Evolutionary conservation across 2,797 vertebrate genomes (phyloP), one percentile per base, ranked within the genome.

Genomic region (Hybognathus amarus): DNA sequence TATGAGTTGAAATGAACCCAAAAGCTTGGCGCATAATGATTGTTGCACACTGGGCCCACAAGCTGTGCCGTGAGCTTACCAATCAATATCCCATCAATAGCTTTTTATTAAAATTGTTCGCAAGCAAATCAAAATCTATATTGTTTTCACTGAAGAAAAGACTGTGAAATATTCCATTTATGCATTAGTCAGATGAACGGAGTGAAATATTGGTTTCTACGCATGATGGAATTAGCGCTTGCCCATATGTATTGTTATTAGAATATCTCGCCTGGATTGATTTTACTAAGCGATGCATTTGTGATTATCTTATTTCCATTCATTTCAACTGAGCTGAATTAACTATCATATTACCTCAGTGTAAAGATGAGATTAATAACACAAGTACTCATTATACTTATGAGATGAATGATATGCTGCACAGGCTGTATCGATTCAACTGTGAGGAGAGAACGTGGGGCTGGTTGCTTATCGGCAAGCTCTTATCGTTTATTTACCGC

Each of bases 91-190:
- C 90, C 90, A 95, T 96, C 95, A 89, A 96, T 95, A 93, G 89
- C 93, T 95, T 95, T 95, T 95, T 95, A 95, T 95, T 96, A 95
- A 95, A 95, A 95, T 94, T 93, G 93, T 95, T 95, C 93, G 93
- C 91, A 87, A 93, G 93, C 93, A 93, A 93, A 95, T 94, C 93
- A 94, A 95, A 94, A 96, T 95, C 94, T 92, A 95, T 96, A 94
- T 91, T 93, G 93, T 94, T 94, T 93, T 94, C 91, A 91, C 92
- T 83, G 79, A 82, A 88, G 82, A 85, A 82, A 86, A 89, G 70
- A 66, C 76, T 91, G 92, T 92, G 92, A 93, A 93, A 93, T 91
- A 90, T 89, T 93, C 92, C 93, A 90, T 94, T 89, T 91, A 90
- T 94, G 85, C 90, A 88, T 89, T 91, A 89, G 92, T 86, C 91